Conservation (phyloP, 1,140 invertebrate species). For the Coenobita brevimanus region DNA sequence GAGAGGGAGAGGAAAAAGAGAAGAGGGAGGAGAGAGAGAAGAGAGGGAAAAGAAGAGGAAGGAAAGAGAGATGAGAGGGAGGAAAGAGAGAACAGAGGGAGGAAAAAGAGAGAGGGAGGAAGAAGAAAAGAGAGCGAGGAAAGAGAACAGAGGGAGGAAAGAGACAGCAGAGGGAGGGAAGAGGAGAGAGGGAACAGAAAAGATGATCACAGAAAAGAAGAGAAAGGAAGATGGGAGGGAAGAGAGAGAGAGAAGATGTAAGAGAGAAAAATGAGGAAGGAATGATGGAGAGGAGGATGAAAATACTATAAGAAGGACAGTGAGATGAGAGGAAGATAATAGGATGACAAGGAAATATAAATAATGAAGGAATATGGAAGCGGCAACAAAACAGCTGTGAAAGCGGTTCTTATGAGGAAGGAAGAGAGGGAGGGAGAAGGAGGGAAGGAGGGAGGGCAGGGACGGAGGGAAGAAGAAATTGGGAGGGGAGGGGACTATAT, state of each 20-base stretch:
- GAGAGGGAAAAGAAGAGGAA: not conserved
- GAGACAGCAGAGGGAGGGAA: not conserved
- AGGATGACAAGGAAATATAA: not conserved
- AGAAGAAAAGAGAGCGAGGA: not conserved
- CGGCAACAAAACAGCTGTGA: not conserved
- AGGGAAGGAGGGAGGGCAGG: not conserved
- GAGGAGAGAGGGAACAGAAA: not conserved
- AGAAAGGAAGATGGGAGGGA: not conserved
- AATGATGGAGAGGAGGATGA: too few relatives aligned
- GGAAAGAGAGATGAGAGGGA: not conserved
- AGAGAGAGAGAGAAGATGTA: not conserved
- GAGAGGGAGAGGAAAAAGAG: not conserved
- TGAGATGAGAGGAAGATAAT: not conserved
- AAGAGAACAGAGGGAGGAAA: not conserved
- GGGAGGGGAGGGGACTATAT: not conserved
- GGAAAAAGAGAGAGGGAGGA: slow-evolving; percentile 21
- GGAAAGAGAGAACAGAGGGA: not conserved
- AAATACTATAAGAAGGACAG: not conserved
- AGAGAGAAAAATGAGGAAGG: too few relatives aligned
- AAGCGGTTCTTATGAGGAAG: not conserved
- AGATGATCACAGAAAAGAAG: not conserved
- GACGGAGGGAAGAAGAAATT: not conserved
- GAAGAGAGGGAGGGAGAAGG: not conserved
- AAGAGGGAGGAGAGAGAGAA: not conserved
- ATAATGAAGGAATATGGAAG: not conserved